Conservation (phyloP, 2,888 invertebrate species). For the Anthrax anthrax region DNA sequence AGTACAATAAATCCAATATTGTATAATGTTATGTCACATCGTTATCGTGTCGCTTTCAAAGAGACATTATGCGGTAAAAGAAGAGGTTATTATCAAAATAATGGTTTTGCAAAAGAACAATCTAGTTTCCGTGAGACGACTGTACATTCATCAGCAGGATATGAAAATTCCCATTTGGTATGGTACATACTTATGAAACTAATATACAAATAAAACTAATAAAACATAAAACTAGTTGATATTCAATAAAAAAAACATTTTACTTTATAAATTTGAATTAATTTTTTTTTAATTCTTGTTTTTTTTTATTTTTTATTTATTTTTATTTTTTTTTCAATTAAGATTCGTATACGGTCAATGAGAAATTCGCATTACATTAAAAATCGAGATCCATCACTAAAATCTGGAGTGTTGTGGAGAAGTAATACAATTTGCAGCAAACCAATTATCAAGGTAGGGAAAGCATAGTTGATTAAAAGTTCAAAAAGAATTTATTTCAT, state of each 20-base stretch:
- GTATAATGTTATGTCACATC: constrained; percentile 67
- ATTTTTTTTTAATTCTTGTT: too few relatives aligned
- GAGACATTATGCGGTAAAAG: constrained; percentile 54
- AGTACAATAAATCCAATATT: constrained; percentile 78
- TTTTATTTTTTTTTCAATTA: neutral
- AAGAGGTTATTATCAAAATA: constrained; percentile 30
- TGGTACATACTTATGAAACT: too few relatives aligned
- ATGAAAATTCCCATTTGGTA: constrained; percentile 16
- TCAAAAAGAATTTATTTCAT: too few relatives aligned
- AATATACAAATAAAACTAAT: too few relatives aligned
- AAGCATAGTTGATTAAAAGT: too few relatives aligned
- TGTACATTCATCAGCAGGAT: constrained; percentile 22
- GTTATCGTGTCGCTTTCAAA: constrained; percentile 64
- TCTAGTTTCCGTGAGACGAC: constrained; percentile 48
- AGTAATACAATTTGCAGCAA: constrained; percentile 16
- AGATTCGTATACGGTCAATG: constrained; percentile 23
- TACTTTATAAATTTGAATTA: too few relatives aligned
- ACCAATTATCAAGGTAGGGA: constrained; percentile 8
- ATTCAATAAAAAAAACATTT: too few relatives aligned
- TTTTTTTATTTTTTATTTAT: too few relatives aligned
- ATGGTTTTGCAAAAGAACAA: constrained; percentile 42
- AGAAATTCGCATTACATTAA: constrained; percentile 20
- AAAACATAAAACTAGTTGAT: too few relatives aligned
- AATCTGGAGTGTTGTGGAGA: constrained; percentile 18
- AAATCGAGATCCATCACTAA: constrained; percentile 17